Evolutionary conservation across 2,113 vertebrate genomes (phyloP).

Genomic region (Isichthys henryi): DNA sequence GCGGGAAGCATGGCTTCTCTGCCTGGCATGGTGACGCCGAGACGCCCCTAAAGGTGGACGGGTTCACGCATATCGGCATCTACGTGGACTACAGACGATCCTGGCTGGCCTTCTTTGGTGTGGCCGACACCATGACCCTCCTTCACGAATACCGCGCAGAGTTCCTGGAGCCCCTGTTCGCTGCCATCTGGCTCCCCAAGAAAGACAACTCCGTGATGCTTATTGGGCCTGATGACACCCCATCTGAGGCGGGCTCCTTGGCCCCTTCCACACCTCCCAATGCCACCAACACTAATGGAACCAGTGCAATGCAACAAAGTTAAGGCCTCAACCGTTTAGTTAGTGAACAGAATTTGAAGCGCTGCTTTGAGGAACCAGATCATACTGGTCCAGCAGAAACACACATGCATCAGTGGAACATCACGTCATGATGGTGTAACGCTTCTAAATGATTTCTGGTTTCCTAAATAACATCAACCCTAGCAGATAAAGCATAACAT

Average conservation of each 20-base stretch:
- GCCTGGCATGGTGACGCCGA: conserved; percentile 70
- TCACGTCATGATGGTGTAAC: not conserved
- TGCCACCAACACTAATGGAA: not conserved
- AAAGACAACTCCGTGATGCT: conserved; percentile 63
- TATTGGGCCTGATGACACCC: conserved; percentile 46
- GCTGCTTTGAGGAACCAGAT: not conserved
- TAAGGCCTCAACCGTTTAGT: not conserved
- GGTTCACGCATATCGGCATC: conserved; percentile 59
- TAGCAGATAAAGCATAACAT: not conserved
- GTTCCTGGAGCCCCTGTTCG: conserved; percentile 66
- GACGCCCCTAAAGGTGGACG: conserved; percentile 45
- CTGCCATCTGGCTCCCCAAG: conserved; percentile 71
- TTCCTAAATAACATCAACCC: not conserved
- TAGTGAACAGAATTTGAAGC: not conserved
- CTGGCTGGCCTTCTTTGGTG: conserved; percentile 58
- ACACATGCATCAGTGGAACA: not conserved
- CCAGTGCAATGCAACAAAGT: not conserved
- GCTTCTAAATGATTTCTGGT: not conserved
- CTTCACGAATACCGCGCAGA: conserved; percentile 58
- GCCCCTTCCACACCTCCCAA: conserved; percentile 38
- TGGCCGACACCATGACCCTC: conserved; percentile 52
- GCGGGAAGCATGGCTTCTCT: conserved; percentile 69
- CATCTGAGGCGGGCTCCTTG: conserved; percentile 44
- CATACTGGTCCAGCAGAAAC: not conserved
- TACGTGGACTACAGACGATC: conserved; percentile 58